phyloP scores from a whole-genome alignment of 2,888 invertebrate species.

The Tinea trinotella region DNA sequence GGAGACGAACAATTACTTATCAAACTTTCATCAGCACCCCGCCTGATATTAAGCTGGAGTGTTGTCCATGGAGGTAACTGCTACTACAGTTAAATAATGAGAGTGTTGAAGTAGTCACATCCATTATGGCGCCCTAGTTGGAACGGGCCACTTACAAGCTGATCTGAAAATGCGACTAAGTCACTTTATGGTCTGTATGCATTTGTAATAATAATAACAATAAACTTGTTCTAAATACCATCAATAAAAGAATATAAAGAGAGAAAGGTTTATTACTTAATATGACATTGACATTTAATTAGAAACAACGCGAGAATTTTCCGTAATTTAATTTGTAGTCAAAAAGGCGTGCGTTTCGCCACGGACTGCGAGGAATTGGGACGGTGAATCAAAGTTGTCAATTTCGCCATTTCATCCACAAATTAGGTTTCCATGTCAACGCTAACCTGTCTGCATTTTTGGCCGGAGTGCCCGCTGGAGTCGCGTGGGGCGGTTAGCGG shows the following conservation, averaged over 20 bases:
- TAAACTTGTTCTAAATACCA: no score
- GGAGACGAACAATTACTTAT: no score
- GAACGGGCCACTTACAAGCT: no score
- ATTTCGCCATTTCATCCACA: slow-evolving; percentile 22
- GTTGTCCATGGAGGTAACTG: no score
- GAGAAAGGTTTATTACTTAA: neutral
- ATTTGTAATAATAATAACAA: no score
- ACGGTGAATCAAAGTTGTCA: slow-evolving; percentile 23
- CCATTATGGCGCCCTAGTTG: no score
- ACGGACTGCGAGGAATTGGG: slow-evolving; percentile 26
- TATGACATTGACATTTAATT: slow-evolving; percentile 2
- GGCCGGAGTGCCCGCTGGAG: slow-evolving; percentile 3
- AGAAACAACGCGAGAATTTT: neutral
- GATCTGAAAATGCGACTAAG: no score
- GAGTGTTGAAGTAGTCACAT: no score
- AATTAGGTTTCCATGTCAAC: slow-evolving; percentile 18
- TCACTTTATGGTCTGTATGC: no score
- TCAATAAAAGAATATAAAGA: neutral
- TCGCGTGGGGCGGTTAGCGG: slow-evolving; percentile 23
- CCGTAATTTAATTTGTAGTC: slow-evolving; percentile 1
- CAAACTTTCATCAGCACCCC: no score
- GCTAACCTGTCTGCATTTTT: neutral
- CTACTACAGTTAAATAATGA: no score
- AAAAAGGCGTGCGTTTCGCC: neutral
- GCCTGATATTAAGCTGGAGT: no score